Evolutionary conservation across 2,113 vertebrate genomes (phyloP).

Genomic region (Sinocyclocheilus anshuiensis): DNA sequence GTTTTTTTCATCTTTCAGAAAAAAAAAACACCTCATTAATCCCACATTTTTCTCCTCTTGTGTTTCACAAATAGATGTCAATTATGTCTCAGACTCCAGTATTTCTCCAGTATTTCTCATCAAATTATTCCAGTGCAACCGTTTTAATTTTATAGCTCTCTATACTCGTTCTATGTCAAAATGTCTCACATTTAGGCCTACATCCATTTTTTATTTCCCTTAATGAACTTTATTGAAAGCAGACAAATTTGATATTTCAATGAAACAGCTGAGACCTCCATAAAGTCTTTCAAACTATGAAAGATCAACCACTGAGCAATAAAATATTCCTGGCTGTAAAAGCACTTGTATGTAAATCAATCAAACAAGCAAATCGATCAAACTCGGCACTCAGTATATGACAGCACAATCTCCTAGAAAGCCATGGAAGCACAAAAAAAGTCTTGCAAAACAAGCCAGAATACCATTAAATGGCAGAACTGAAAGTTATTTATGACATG

Average conservation of each 20-base stretch:
- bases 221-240: background rate
- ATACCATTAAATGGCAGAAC: background rate
- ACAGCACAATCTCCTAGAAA: background rate
- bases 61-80: background rate
- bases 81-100: background rate
- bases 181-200: background rate
- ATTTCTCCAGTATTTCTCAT: background rate
- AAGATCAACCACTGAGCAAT: background rate
- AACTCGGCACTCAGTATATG: constrained; percentile 5
- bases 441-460: background rate
- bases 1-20: too few relatives aligned
- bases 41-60: background rate
- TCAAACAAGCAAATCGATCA: constrained; percentile 30
- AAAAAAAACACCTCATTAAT: background rate
- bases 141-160: background rate
- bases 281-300: background rate
- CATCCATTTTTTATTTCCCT: background rate
- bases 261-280: background rate
- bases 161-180: too few relatives aligned
- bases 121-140: background rate
- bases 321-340: background rate
- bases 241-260: background rate
- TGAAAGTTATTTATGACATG: constrained; percentile 13
- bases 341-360: background rate
- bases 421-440: background rate